Evolutionary conservation across 2,888 invertebrate genomes (phyloP), one percentile per base, ranked within the genome.

Genomic region (Drosophila eohydei): DNA sequence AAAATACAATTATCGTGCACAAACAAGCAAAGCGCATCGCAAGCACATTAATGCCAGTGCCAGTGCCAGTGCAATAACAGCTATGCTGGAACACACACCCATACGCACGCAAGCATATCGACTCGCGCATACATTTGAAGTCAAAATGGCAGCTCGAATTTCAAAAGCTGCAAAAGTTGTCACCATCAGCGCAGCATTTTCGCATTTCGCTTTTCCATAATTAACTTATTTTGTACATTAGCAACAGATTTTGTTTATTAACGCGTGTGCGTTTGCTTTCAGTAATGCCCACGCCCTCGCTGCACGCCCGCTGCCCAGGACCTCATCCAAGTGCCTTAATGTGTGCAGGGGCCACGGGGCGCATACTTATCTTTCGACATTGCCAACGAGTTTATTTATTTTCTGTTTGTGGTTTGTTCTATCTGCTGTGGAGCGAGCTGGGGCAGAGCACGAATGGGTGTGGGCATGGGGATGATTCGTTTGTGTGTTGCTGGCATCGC

Each of bases 201-300:
- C 80, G 60, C 81, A 88, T 83, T 88, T 80, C 58, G 70, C 60
- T 59, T 71, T 62, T 46, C 67, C 87, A 86, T 83, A 84, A 84
- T 84, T 84, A 84, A 86, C 87, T 84, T 88, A 84, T 86, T 78
- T 81, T 81, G 80, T 88, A 83, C 89, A 88, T 85, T 88, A 85
- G 89, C 87, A 83, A 87, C 89, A 85, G 87, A 85, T 85, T 85
- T 85, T 85, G 77, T 83, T 85, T 87, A 85, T 88, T 88, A 89
- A 85, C 89, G 89, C 73, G 57, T 76, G 65, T 81, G 78, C 81
- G 81, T 64, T 73, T 44, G 63, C 64, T 67, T 71, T 62, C 58
- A 63, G 75, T 59, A 65, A 66, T 74, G 65, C 71, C 69, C 54
- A 30, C 50, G 21, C 40, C 21, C 46, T 14, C 16, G 7, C 48